Evolutionary conservation across 2,113 vertebrate species (phyloP), one percentile per base, ranked within the genome.

Genomic region (Siniperca knerii): DNA sequence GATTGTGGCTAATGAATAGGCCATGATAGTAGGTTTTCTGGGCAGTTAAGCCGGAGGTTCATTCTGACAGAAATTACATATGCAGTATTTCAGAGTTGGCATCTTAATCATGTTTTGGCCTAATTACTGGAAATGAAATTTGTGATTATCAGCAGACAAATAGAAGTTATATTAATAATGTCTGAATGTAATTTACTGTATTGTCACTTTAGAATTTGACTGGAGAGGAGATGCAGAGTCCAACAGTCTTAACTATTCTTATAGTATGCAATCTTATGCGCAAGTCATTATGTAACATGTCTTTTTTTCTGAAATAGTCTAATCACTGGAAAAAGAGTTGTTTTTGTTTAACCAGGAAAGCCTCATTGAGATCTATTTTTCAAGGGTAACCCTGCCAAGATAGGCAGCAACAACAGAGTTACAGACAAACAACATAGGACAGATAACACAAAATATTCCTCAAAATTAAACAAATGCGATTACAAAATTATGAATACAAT

Each of bases 1-100:
- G 65, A 75, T 69, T 82, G 71, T 76, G 64, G 64, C 55, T 87
- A 92, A 90, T 88, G 88, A 92, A 90, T 72, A 54, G 70, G 67
- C 64, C 80, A 71, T 40, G 52, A 46, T 21, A 13, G 35, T 46
- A 62, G 48, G 74, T 77, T 88, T 84, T 80, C 37, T 46, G 48
- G 67, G 48, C 72, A 78, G 55, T 85, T 82, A 82, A 79, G 70
- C 44, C 37, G 50, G 48, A 57, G 48, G 68, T 88, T 84, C 50
- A 50, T 72, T 85, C 40, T 57, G 60, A 67, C 71, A 58, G 29
- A 73, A 70, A 61, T 58, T 12, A 68, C 67, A 64, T 60, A 42
- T 62, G 54, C 21, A 23, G 21, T 46, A 67, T 74, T 46, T 79
- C 23, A 61, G 55, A 29, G n/a, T 68, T 68, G 69, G 52, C 61